Conservation (phyloP, 2,888 invertebrate genomes). For the Amblyjoppa fuscipennis region DNA sequence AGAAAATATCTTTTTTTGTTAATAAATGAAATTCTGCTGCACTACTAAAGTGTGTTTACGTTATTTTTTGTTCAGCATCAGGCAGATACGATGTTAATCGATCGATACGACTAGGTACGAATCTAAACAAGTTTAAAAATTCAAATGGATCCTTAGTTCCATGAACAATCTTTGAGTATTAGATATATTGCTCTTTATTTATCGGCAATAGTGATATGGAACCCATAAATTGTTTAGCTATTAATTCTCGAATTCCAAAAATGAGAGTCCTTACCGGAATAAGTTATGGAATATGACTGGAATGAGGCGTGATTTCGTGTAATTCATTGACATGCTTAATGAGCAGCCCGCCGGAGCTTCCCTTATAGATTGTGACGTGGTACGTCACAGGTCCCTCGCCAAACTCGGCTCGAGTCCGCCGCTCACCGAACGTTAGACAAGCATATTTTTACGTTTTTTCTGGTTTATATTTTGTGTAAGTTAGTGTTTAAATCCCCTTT, state of each 20-base stretch:
- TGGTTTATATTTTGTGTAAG: too few relatives aligned
- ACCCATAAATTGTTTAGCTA: not conserved
- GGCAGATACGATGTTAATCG: slow-evolving; percentile 38
- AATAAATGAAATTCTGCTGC: slow-evolving; percentile 65
- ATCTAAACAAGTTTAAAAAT: slow-evolving; percentile 71
- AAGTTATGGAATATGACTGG: slow-evolving; percentile 73
- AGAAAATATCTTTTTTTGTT: slow-evolving; percentile 77
- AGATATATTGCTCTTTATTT: slow-evolving; percentile 61
- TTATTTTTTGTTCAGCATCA: slow-evolving; percentile 12
- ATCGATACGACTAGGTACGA: slow-evolving; percentile 45
- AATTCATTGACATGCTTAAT: slow-evolving; percentile 13
- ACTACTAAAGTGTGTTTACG: slow-evolving; percentile 1
- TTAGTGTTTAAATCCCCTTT: too few relatives aligned
- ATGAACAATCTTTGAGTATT: slow-evolving; percentile 71
- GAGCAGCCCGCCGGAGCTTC: not conserved
- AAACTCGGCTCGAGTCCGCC: too few relatives aligned
- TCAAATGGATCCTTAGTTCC: slow-evolving; percentile 25
- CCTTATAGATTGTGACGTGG: too few relatives aligned
- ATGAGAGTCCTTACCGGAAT: slow-evolving; percentile 73
- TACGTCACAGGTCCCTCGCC: too few relatives aligned
- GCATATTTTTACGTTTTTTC: too few relatives aligned
- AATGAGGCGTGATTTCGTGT: not conserved
- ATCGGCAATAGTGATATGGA: not conserved
- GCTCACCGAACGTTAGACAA: too few relatives aligned
- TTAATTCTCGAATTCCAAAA: slow-evolving; percentile 73